Conservation (phyloP, 2,888 invertebrate genomes). For the Pammene fasciana region DNA sequence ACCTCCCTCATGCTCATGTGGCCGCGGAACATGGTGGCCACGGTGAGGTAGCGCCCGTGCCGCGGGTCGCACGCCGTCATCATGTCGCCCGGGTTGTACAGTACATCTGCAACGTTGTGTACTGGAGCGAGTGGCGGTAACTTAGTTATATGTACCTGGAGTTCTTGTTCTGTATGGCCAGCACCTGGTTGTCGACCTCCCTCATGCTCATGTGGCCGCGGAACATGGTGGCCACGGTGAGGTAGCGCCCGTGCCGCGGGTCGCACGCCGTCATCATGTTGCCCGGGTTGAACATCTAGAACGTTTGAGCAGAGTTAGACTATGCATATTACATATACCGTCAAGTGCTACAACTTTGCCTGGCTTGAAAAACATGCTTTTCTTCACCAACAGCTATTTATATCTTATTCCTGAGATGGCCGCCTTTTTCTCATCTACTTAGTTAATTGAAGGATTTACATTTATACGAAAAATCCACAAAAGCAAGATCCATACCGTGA, state of each 20-base stretch:
- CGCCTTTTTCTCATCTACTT: too few species aligned
- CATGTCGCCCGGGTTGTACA: background rate
- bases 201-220: conserved; percentile 92
- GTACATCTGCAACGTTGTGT: background rate
- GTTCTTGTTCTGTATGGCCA: conserved; percentile 91
- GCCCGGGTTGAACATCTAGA: conserved; percentile 92
- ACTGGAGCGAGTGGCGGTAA: too few species aligned
- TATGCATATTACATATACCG: too few species aligned
- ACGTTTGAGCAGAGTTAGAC: too few species aligned
- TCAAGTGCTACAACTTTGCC: too few species aligned
- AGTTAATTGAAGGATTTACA: too few species aligned
- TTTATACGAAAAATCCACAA: too few species aligned
- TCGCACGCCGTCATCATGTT: conserved; percentile 96
- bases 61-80: background rate
- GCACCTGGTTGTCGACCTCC: conserved; percentile 91
- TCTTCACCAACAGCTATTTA: too few species aligned
- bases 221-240: conserved; percentile 92
- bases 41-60: background rate
- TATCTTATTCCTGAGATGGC: too few species aligned
- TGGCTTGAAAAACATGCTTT: too few species aligned
- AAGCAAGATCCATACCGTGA: too few species aligned
- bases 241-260: conserved; percentile 91
- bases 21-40: conserved; percentile 75
- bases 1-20: conserved; percentile 93
- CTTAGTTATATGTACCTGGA: conserved; percentile 68